Conservation (phyloP, 2,113 vertebrate species). For the Oxyruncus cristatus region DNA sequence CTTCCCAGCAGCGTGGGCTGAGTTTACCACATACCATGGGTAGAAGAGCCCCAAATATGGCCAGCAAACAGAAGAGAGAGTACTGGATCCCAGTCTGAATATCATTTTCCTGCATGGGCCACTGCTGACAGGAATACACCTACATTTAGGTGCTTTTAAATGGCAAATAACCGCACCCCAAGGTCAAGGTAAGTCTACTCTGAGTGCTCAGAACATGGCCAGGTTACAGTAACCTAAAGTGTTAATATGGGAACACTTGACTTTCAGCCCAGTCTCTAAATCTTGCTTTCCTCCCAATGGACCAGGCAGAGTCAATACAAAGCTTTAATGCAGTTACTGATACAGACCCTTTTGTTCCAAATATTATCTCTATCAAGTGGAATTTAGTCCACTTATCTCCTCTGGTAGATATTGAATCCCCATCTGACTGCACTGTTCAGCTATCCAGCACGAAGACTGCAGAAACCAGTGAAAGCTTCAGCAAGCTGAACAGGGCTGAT, state of each 20-base stretch:
- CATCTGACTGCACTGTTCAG: not conserved
- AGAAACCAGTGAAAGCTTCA: not conserved
- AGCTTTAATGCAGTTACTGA: not conserved
- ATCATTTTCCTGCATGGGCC: rapidly evolving
- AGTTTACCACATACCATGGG: not conserved
- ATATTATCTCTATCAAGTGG: conserved; percentile 6
- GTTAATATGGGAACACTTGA: not conserved
- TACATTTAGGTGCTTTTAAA: not conserved
- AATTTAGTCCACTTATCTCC: conserved; percentile 23
- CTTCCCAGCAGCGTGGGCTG: not conserved
- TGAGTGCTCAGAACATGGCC: not conserved
- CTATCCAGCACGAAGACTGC: not conserved
- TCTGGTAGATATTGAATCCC: conserved; percentile 13
- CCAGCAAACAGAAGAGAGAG: not conserved
- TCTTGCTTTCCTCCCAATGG: not conserved
- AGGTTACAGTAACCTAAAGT: not conserved
- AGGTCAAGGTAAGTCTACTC: not conserved
- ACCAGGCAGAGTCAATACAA: not conserved
- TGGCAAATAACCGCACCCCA: not conserved
- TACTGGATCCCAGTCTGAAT: not conserved
- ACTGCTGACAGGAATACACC: not conserved
- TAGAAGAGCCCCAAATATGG: not conserved
- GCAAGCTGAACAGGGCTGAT: not conserved
- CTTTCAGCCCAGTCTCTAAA: not conserved
- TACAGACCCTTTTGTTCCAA: conserved; percentile 13